These are phyloP conservation scores for Chlorocebus sabaeus DNA, from an alignment of 2,113 vertebrate genomes.

Conservation along the genomic window DNA sequence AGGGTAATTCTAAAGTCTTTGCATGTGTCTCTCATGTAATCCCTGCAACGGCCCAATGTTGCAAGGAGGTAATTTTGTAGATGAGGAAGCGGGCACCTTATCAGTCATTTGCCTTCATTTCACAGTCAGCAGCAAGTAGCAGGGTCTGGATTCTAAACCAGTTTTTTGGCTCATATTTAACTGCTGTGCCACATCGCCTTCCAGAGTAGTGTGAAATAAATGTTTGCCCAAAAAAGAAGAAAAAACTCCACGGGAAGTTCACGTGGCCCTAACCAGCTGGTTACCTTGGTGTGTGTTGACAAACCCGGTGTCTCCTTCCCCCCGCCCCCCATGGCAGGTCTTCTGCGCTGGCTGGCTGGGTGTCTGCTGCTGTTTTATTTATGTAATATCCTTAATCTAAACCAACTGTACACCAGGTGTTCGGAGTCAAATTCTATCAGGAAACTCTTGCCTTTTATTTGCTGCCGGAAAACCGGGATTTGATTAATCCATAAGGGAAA, in stretches of 20 bases:
- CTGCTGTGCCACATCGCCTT: neutral
- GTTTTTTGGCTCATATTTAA: neutral
- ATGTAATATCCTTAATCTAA: conserved; percentile 8
- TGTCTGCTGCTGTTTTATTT: conserved; percentile 28
- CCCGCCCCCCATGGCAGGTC: neutral
- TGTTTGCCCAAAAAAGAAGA: neutral
- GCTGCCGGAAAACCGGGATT: conserved; percentile 1
- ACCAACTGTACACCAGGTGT: conserved; percentile 15
- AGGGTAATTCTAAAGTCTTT: neutral
- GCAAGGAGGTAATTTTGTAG: neutral
- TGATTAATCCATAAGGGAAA: neutral
- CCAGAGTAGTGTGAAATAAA: neutral
- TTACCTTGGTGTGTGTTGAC: neutral
- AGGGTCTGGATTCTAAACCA: neutral
- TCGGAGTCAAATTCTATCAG: neutral
- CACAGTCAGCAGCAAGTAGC: neutral
- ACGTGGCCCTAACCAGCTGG: neutral
- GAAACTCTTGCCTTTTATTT: conserved; percentile 15
- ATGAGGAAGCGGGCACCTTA: too few relatives aligned
- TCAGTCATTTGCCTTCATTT: neutral
- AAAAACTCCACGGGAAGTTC: neutral
- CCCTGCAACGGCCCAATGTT: neutral
- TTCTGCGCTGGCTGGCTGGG: neutral
- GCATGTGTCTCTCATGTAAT: neutral
- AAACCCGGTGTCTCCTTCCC: neutral